A percentile compares a stretch with the other conserved stretches of the same genome.
Conservation (phyloP, 2,113 vertebrate species). For the Sterrhoptilus dennistouni region DNA sequence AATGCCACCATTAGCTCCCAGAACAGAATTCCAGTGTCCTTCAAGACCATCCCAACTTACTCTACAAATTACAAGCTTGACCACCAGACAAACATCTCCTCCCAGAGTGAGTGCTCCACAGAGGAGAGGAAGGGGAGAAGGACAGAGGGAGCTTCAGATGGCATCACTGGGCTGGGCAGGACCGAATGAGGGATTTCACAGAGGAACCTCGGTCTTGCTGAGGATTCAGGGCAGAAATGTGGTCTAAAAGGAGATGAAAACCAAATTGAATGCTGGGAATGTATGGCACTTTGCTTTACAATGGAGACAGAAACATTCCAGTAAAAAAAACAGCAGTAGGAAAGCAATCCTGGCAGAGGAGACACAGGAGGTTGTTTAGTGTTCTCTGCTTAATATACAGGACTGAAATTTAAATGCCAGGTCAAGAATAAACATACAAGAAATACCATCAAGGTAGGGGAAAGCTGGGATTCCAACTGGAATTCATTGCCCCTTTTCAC, state of each 20-base stretch:
- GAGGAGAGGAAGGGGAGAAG: not conserved
- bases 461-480: not conserved
- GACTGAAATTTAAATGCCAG: not conserved
- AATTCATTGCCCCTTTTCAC: not conserved
- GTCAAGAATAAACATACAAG: not conserved
- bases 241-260: not conserved
- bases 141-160: not conserved
- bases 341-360: not conserved
- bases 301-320: not conserved
- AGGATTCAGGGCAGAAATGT: not conserved
- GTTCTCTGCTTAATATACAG: not conserved
- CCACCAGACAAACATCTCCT: not conserved
- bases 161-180: accelerated
- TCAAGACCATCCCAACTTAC: not conserved
- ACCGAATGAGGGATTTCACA: not conserved
- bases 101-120: accelerated
- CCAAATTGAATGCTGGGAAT: not conserved
- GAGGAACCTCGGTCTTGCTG: not conserved
- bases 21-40: not conserved
- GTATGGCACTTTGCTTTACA: not conserved
- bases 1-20: not conserved
- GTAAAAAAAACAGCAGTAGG: not conserved
- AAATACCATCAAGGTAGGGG: not conserved
- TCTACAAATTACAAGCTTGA: not conserved
- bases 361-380: not conserved